Conservation (phyloP, 2,797 vertebrate genomes). For the Hafferia zeledoni region DNA sequence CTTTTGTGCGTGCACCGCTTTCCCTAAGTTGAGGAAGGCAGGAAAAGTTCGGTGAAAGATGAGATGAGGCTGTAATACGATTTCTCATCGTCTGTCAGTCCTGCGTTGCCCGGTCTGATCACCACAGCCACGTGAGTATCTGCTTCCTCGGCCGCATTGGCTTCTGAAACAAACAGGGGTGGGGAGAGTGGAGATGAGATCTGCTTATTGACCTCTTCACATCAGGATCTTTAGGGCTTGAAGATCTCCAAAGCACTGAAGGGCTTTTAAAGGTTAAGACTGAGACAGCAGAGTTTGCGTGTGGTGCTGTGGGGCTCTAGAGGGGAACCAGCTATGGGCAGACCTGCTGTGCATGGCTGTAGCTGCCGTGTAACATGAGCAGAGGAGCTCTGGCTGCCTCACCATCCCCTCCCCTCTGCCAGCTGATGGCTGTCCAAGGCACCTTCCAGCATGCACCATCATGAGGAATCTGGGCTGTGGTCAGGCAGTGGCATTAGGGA, state of each 20-base stretch:
- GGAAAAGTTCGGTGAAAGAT: slow-evolving; percentile 87
- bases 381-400: neutral
- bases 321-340: neutral
- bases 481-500: neutral
- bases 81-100: slow-evolving; percentile 91
- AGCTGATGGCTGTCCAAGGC: neutral
- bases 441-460: neutral
- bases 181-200: neutral
- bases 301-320: no score
- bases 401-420: neutral
- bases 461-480: neutral
- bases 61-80: slow-evolving; percentile 86
- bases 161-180: slow-evolving; percentile 81
- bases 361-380: neutral
- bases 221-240: no score
- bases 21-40: slow-evolving; percentile 75
- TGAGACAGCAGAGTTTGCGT: rapidly evolving
- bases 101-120: slow-evolving; percentile 90
- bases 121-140: slow-evolving; percentile 89
- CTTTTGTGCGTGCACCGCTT: neutral
- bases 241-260: neutral
- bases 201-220: neutral
- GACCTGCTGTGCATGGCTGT: neutral
- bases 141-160: slow-evolving; percentile 90
- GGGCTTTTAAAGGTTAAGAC: neutral